Conservation (phyloP, 1,140 invertebrate species). For the Ostrea edulis region DNA sequence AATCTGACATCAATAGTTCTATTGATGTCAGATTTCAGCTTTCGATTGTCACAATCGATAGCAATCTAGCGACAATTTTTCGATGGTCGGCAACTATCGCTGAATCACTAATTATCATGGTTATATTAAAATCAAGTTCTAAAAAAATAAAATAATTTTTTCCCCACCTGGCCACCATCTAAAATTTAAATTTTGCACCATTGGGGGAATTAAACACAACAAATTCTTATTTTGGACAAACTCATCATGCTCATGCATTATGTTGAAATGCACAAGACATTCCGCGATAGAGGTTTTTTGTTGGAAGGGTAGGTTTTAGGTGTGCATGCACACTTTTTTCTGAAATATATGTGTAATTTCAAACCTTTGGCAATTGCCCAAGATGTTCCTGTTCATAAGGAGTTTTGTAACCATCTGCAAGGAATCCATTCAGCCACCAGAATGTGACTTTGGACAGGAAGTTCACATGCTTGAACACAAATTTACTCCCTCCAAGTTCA, state of each 20-base stretch:
- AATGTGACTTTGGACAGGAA: constrained; percentile 88
- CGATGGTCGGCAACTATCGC: no score
- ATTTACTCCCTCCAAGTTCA: constrained; percentile 65
- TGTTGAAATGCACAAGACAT: no score
- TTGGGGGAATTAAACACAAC: background rate
- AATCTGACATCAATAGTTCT: no score
- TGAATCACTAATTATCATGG: no score
- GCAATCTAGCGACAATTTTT: no score
- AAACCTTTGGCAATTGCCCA: constrained; percentile 84
- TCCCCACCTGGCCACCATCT: background rate
- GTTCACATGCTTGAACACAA: constrained; percentile 83
- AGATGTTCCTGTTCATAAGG: constrained; percentile 86
- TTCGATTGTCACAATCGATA: no score
- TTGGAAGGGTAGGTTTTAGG: no score
- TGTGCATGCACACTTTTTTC: no score
- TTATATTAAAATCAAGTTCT: no score
- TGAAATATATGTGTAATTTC: background rate
- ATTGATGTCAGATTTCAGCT: no score
- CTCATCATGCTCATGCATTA: background rate
- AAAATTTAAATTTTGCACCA: background rate
- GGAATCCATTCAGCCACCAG: constrained; percentile 87
- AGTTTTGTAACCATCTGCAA: constrained; percentile 84
- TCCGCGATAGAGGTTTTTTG: no score
- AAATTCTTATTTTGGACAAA: background rate
- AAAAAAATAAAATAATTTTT: background rate